Evolutionary conservation across 2,888 invertebrate species (phyloP).

Genomic region (Limnephilus lunatus): DNA sequence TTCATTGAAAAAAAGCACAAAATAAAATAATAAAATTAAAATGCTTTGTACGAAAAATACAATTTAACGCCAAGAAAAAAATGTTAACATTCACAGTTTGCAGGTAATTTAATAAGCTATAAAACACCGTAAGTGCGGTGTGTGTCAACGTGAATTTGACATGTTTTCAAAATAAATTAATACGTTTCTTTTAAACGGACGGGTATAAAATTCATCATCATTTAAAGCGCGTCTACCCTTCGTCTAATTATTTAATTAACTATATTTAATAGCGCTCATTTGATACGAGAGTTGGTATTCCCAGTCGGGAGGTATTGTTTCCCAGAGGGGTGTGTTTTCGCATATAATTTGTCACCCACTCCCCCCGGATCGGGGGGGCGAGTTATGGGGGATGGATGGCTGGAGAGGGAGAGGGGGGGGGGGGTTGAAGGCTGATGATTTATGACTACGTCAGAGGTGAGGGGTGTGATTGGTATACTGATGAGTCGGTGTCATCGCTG

Average conservation of each 20-base stretch:
- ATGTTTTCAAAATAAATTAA: constrained; percentile 22
- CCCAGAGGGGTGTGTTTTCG: constrained; percentile 54
- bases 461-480: constrained; percentile 61
- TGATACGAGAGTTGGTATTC: constrained; percentile 44
- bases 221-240: constrained; percentile 44
- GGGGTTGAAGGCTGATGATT: constrained; percentile 39
- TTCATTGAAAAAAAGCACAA: no score
- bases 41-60: not conserved
- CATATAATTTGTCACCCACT: constrained; percentile 56
- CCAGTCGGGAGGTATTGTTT: constrained; percentile 34
- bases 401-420: constrained; percentile 5
- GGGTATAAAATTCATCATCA: constrained; percentile 45
- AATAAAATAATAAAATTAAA: not conserved
- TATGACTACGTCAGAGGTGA: constrained; percentile 52
- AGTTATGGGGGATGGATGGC: constrained; percentile 32
- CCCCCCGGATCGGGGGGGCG: constrained; percentile 45
- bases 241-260: constrained; percentile 59
- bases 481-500: constrained; percentile 50
- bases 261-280: constrained; percentile 56
- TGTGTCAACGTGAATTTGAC: not conserved
- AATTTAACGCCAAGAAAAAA: not conserved
- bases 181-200: constrained; percentile 10
- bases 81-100: not conserved
- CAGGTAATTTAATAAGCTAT: not conserved
- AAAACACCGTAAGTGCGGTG: not conserved